phyloP scores from a whole-genome alignment of 2,888 invertebrate genomes.

The Andrena chrysosceles region DNA sequence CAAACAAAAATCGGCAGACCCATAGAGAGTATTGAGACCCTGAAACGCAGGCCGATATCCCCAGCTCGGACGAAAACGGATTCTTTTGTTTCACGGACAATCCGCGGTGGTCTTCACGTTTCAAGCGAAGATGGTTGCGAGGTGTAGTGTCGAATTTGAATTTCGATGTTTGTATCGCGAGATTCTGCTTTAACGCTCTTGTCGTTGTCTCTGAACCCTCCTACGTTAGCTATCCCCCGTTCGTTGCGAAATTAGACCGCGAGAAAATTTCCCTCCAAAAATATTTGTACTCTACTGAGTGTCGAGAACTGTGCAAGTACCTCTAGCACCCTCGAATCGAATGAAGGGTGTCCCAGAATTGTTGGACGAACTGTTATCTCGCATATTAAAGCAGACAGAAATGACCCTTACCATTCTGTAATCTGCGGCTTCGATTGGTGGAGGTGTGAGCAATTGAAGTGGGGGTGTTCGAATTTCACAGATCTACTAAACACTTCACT shows the following conservation, averaged over 20 bases:
- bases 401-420: too few relatives aligned
- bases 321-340: background rate
- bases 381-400: too few relatives aligned
- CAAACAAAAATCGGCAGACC: background rate
- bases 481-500: too few relatives aligned
- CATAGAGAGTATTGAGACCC: background rate
- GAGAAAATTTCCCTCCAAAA: slow-evolving; percentile 49
- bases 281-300: slow-evolving; percentile 52
- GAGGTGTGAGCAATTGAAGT: too few relatives aligned
- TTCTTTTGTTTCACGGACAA: slow-evolving; percentile 62
- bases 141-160: slow-evolving; percentile 1
- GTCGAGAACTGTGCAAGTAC: slow-evolving; percentile 34
- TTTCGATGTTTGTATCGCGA: background rate
- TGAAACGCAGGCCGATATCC: background rate
- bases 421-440: too few relatives aligned
- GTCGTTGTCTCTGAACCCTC: background rate
- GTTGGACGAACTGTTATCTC: background rate
- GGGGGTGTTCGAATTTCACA: too few relatives aligned
- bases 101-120: background rate
- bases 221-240: slow-evolving; percentile 5
- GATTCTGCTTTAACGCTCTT: background rate
- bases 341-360: background rate
- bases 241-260: slow-evolving; percentile 33
- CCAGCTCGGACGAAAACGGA: slow-evolving; percentile 77
- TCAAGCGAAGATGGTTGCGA: slow-evolving; percentile 2